Evolutionary conservation across 1,140 invertebrate species (phyloP).

Genomic region (Drosophila pandora): DNA sequence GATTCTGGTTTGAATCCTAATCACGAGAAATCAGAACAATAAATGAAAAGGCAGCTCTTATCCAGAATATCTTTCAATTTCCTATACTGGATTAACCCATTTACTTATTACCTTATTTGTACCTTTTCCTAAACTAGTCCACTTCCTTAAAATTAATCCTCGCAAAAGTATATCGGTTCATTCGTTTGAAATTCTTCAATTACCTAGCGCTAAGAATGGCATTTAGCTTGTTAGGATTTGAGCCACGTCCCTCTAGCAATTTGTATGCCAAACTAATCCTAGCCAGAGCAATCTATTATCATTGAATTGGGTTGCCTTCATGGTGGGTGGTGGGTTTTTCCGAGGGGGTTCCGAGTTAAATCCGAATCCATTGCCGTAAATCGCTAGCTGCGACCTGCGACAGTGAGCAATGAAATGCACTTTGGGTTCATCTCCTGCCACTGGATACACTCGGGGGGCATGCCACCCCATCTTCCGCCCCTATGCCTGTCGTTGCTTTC

Average conservation of each 20-base stretch:
- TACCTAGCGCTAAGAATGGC: conserved; percentile 49
- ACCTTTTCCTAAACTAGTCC: conserved; percentile 2
- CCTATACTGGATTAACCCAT: background rate
- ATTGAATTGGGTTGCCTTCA: conserved; percentile 30
- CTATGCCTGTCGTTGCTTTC: background rate
- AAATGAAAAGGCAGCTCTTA: too few species aligned
- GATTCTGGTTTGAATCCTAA: conserved; percentile 48
- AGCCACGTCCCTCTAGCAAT: conserved; percentile 46
- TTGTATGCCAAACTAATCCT: conserved; percentile 72
- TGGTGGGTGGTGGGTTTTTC: background rate
- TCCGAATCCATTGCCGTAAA: conserved; percentile 42
- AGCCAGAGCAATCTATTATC: conserved; percentile 63
- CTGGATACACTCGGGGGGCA: conserved; percentile 24
- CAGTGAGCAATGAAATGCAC: conserved; percentile 80
- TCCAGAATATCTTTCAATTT: background rate
- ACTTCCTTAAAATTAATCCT: background rate
- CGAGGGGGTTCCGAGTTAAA: background rate
- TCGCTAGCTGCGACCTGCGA: conserved; percentile 51
- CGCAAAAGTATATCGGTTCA: conserved; percentile 23
- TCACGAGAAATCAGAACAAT: conserved; percentile 22
- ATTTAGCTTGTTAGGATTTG: conserved; percentile 46
- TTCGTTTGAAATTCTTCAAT: conserved; percentile 45
- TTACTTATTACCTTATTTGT: background rate
- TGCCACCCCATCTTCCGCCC: background rate
- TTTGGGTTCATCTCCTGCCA: conserved; percentile 66